Base-by-base conservation (phyloP, 2,797 vertebrate species). In the Mastacembelus armatus region DNA sequence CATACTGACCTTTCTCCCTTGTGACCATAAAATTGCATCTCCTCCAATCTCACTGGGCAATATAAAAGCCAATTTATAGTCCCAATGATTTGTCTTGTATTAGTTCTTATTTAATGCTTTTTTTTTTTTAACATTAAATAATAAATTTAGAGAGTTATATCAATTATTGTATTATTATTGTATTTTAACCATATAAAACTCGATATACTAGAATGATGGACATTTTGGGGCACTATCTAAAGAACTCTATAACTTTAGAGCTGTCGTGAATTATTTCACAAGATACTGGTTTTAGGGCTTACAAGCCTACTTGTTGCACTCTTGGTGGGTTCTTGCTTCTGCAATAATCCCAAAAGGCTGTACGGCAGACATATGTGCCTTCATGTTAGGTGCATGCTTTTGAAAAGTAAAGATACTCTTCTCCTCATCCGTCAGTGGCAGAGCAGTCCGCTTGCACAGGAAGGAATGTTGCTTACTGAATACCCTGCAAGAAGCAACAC, bases 1-100 rank as follows among this genome's bases (percentile, higher is more conserved):
- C 94, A 0, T 95, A 78, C 85, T 98, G 76, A 95, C 21, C 2
- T n/a, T n/a, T 21, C 1, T 4, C 7, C 39, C 29, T 49, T 38
- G 22, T 38, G 36, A 38, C 39, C 26, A 4, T 39, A 7, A 14
- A 5, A 1, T n/a, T 36, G 18, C 2, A 48, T n/a, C 35, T 64
- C 35, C 44, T 56, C 22, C 6, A 3, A 27, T 78, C 44, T 39
- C 62, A 72, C 49, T 60, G 68, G 68, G 59, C 47, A 11, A 30
- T 32, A 9, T 27, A 32, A 3, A 48, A 19, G 21, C 38, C 3
- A 9, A 9, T 3, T n/a, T 38, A 15, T 24, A 42, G 24, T 35
- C 14, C 19, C 24, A 49, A 5, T 32, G n/a, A 66, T 30, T 33
- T 15, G 1, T 42, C 30, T 27, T 35, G 7, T 21, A 19, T n/a